A percentile compares a stretch with the other conserved stretches of the same genome.
Conservation (phyloP, 64 coral and sea anemone species). For the Porites lutea region DNA sequence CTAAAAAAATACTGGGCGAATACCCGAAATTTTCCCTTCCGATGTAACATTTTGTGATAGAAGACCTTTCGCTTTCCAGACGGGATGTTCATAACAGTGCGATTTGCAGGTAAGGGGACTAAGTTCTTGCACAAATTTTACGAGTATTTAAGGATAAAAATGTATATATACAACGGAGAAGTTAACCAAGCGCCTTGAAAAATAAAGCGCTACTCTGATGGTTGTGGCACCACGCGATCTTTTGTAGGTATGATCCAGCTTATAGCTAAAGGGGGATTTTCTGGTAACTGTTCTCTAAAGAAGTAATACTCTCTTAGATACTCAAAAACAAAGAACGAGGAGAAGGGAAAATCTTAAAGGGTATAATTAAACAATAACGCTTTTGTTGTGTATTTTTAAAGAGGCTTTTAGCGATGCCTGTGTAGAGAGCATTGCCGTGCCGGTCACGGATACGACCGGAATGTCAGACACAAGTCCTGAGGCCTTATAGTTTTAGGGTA, state of each 20-base stretch:
- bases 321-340: background rate
- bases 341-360: background rate
- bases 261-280: no score
- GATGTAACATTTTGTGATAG: background rate
- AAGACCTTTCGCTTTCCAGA: background rate
- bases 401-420: no score
- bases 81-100: constrained; percentile 32
- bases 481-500: no score
- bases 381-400: no score
- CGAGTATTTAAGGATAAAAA: background rate
- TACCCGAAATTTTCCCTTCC: background rate
- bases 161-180: background rate
- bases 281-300: no score
- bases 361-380: constrained; percentile 13
- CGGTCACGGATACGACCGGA: no score
- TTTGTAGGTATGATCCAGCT: no score
- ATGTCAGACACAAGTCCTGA: no score
- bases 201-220: background rate
- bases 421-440: no score
- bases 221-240: no score
- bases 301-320: no score
- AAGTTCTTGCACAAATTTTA: background rate
- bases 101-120: constrained; percentile 30
- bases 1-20: background rate
- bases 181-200: constrained; percentile 3